These are phyloP conservation scores for Agelastica alni DNA, from an alignment of 2,888 invertebrate genomes.

Conservation along the genomic window DNA sequence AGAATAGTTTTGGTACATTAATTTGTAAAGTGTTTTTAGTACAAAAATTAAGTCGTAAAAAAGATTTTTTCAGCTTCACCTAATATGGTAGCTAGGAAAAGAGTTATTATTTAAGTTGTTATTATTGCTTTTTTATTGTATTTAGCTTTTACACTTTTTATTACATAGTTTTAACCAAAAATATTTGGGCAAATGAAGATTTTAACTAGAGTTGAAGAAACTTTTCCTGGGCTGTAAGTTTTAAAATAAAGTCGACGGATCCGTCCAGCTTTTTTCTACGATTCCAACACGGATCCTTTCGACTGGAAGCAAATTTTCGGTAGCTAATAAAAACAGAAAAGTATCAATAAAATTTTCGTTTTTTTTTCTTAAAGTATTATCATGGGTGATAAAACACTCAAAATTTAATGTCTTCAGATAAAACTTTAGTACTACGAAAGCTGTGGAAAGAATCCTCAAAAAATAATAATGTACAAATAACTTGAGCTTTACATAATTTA, in stretches of 20 bases:
- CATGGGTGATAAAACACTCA: constrained; percentile 24
- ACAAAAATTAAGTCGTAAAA: no score
- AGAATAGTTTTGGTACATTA: no score
- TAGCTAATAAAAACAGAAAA: constrained; percentile 28
- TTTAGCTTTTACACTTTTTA: no score
- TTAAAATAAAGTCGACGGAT: not conserved
- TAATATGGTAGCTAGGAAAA: no score
- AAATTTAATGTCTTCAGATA: constrained; percentile 22
- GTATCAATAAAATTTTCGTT: constrained; percentile 33
- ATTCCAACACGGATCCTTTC: constrained; percentile 4
- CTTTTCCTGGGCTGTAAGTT: not conserved
- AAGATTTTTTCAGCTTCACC: no score
- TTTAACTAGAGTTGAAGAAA: no score
- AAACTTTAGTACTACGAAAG: constrained; percentile 21
- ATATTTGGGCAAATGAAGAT: no score
- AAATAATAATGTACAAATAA: constrained; percentile 24
- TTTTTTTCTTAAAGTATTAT: constrained; percentile 21
- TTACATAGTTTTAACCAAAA: no score
- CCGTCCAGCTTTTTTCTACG: not conserved
- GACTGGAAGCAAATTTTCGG: constrained; percentile 9
- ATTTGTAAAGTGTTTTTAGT: no score
- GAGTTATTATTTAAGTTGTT: no score
- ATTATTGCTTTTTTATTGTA: no score
- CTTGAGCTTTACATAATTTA: constrained; percentile 23
- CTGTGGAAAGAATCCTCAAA: constrained; percentile 13